Evolutionary conservation across 2,888 invertebrate genomes (phyloP), one percentile per base, ranked within the genome.

Genomic region (Sinodicranocentrus sp.): DNA sequence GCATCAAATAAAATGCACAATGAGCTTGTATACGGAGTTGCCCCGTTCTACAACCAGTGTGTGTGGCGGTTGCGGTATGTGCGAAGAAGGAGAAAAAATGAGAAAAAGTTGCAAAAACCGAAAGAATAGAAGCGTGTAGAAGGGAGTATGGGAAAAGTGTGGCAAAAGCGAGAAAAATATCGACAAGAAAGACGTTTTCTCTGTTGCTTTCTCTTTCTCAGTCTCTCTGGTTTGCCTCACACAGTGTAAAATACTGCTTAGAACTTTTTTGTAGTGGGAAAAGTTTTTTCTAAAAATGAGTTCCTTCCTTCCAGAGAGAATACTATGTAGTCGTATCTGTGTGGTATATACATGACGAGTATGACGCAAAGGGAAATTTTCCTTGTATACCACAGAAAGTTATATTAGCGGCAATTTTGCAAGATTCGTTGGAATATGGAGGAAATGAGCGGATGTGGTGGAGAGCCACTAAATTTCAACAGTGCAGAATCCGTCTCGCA

Each of bases 1-100:
- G 83, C 83, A 77, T 83, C 77, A 83, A 83, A 83, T 83, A 77
- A 83, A 83, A 76, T 76, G 76, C 54, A 76, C 26, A 61, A 75
- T 70, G 71, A 76, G 54, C 28, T 43, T 39, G 26, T 57, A n/a
- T 48, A 17, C 21, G 10, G 48, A 48, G 10, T 48, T 48, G 48
- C 48, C 10, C 33, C 33, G 33, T n/a, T n/a, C n/a, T n/a, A n/a
- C 6, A 48, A n/a, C 48, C 48, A 2, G 25, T 57, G 57, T 57
- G 61, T 61, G 33, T n/a, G 39, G 21, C 21, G 57, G 21, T 57
- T 57, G 57, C n/a, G 57, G 57, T 57, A 57, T 43, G 25, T 48
- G 59, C 48, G 28, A 25, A 71, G 2, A 52, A 65, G 28, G 59
- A 67, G 25, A 57, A 33, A 28, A 15, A 10, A 48, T n/a, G 48